phyloP scores from a whole-genome alignment of 2,113 vertebrate species.

The Dasyurus viverrinus region DNA sequence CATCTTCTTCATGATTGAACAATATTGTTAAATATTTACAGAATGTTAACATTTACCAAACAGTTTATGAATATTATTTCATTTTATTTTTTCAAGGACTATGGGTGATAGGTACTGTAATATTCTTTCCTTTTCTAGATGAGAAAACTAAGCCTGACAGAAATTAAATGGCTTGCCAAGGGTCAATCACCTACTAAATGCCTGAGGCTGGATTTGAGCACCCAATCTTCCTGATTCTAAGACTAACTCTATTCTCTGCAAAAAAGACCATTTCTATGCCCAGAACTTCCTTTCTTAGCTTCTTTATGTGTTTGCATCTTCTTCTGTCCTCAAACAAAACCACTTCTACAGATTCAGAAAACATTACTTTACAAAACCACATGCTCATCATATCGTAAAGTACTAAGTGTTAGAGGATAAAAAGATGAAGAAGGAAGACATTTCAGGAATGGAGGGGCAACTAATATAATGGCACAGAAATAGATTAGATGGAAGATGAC shows the following conservation, averaged over 20 bases:
- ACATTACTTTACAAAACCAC: not conserved
- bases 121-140: not conserved
- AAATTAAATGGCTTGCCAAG: not conserved
- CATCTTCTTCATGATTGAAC: not conserved
- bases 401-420: not conserved
- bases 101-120: not conserved
- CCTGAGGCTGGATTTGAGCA: not conserved
- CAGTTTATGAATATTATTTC: not conserved
- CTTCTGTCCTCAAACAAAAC: not conserved
- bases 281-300: not conserved
- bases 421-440: not conserved
- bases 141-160: not conserved
- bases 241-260: not conserved
- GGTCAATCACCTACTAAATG: not conserved
- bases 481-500: not conserved
- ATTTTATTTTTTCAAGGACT: not conserved
- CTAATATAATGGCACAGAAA: not conserved
- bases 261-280: not conserved
- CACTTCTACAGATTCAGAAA: not conserved
- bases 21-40: not conserved
- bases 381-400: not conserved
- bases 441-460: not conserved
- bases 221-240: not conserved
- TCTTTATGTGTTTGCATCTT: not conserved
- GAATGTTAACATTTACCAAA: not conserved